Conservation (phyloP, 2,113 vertebrate genomes). For the Semnornis frantzii region DNA sequence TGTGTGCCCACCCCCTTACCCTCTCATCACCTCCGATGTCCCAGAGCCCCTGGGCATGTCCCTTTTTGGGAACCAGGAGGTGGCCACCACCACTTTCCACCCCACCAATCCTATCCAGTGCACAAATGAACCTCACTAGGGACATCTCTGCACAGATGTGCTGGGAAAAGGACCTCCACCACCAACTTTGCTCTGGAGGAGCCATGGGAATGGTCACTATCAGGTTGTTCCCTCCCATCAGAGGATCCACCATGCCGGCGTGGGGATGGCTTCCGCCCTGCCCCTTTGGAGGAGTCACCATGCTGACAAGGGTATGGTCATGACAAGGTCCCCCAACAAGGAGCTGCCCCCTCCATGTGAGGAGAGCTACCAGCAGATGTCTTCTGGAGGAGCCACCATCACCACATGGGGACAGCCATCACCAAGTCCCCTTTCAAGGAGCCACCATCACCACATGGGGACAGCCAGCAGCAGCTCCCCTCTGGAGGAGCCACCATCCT, state of each 20-base stretch:
- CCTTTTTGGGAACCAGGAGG: neutral
- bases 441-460: neutral
- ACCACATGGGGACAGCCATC: accelerated
- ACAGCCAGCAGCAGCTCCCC: neutral
- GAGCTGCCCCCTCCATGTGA: accelerated
- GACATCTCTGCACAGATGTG: neutral
- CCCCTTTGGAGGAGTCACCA: neutral
- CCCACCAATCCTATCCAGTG: neutral
- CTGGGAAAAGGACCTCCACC: neutral
- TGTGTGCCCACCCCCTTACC: neutral
- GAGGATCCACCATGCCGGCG: neutral
- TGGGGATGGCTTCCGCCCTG: too few relatives aligned
- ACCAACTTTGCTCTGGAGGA: neutral
- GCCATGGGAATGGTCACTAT: neutral
- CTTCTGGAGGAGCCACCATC: neutral
- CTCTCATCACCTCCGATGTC: accelerated
- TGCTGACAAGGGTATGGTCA: neutral
- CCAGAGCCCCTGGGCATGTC: neutral
- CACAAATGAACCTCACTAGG: neutral
- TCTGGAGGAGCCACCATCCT: accelerated
- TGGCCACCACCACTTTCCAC: neutral
- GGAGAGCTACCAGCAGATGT: neutral
- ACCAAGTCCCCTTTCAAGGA: neutral
- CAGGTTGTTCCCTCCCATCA: accelerated
- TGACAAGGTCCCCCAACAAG: neutral